A percentile compares a stretch with the other conserved stretches of the same genome.
These are phyloP conservation scores for Antheraea yamamai DNA, from an alignment of 2,888 invertebrate species.

Conservation along the genomic window DNA sequence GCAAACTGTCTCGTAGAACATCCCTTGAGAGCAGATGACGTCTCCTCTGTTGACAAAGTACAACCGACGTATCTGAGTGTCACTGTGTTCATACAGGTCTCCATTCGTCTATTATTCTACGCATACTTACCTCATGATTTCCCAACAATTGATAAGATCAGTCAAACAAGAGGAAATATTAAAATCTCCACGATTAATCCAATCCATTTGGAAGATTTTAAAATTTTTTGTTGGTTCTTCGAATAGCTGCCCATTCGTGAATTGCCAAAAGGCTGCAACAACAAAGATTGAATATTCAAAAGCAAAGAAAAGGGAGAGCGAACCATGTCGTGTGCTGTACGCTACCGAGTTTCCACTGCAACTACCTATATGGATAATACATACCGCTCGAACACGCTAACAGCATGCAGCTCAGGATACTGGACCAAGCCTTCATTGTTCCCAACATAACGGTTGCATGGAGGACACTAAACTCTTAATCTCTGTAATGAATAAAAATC, in stretches of 20 bases:
- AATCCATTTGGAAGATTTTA: constrained; percentile 33
- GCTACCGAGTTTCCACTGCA: background rate
- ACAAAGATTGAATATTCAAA: background rate
- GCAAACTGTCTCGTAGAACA: constrained; percentile 34
- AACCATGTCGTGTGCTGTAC: background rate
- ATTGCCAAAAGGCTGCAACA: constrained; percentile 21
- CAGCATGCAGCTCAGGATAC: background rate
- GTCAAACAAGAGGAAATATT: constrained; percentile 39
- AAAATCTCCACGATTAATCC: constrained; percentile 41
- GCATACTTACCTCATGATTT: constrained; percentile 35
- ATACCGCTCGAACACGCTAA: background rate
- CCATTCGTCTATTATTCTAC: background rate
- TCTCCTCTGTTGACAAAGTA: constrained; percentile 30
- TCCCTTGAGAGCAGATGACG: constrained; percentile 29
- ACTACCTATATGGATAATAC: background rate
- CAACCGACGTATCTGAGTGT: background rate
- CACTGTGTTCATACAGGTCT: background rate
- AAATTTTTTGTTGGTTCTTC: constrained; percentile 29
- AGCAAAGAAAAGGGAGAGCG: background rate
- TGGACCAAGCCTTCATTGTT: background rate
- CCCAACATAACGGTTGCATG: background rate
- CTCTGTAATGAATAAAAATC: background rate
- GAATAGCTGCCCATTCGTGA: constrained; percentile 30
- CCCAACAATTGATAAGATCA: constrained; percentile 45
- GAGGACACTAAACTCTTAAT: background rate